Conservation (phyloP, 1,140 invertebrate species). For the Himalopsyche phryganea region DNA sequence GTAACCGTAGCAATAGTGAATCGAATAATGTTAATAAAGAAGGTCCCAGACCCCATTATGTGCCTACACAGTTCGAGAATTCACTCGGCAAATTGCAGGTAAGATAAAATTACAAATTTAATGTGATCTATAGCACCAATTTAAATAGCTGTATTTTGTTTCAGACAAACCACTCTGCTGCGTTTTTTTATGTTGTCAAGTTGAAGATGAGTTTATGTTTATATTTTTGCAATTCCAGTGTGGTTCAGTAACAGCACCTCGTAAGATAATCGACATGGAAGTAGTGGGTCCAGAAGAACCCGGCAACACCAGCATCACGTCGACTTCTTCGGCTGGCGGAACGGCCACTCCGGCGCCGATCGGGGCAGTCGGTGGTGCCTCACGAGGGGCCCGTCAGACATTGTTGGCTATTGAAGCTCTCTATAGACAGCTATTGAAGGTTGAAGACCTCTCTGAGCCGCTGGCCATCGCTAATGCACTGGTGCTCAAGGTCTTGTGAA, state of each 20-base stretch:
- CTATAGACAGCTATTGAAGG: constrained; percentile 64
- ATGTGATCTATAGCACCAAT: not conserved
- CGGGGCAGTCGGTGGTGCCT: constrained; percentile 14
- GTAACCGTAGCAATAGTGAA: constrained; percentile 47
- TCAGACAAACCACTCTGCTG: too few relatives aligned
- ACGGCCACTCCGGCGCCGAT: constrained; percentile 42
- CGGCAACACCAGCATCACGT: constrained; percentile 34
- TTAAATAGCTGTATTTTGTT: not conserved
- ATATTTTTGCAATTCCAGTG: too few relatives aligned
- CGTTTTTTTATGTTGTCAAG: too few relatives aligned
- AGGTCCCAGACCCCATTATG: constrained; percentile 59
- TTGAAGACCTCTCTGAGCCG: constrained; percentile 72
- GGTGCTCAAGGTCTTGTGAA: constrained; percentile 54
- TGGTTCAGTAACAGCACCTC: constrained; percentile 85
- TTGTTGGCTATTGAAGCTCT: constrained; percentile 78
- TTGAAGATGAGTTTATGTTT: too few relatives aligned
- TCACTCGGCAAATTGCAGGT: constrained; percentile 80
- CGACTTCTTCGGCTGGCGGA: constrained; percentile 54
- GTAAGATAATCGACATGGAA: constrained; percentile 90
- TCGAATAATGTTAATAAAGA: constrained; percentile 52
- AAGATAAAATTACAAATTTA: constrained; percentile 7
- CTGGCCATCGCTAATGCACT: constrained; percentile 62
- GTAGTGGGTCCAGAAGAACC: constrained; percentile 55
- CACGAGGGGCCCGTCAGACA: constrained; percentile 66
- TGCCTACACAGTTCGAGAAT: constrained; percentile 86